Base-by-base conservation (phyloP, 2,113 vertebrate genomes). In the Pelmatolapia mariae region DNA sequence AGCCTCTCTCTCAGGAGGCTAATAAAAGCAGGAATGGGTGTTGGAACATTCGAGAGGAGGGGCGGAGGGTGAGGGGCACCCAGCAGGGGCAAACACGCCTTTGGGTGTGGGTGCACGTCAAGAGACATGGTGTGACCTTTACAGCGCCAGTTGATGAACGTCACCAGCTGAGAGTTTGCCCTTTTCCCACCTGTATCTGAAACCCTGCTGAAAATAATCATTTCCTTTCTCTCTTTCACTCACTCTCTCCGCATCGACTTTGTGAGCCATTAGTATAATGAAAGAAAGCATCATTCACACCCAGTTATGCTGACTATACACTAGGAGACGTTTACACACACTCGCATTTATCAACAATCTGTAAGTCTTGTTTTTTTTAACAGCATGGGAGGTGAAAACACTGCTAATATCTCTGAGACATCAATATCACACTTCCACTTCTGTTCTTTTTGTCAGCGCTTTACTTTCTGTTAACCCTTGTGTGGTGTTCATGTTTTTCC, bases 131-230 rank as follows among this genome's bases (percentile, higher is more conserved):
- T 31, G 87, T 91, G 94, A 95, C 95, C 94, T 95, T 95, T 95
- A 6, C 90, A 87, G 45, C 36, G 5, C 24, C 68, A 31, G 83
- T n/a, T 93, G 94, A 95, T 93, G 86, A 94, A 93, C 92, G 90
- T 91, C 93, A 91, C 91, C 89, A 86, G 91, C 89, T 93, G 93
- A 95, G 95, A 81, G 91, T 93, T 94, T 94, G 94, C 86, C 94
- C 94, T 95, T 95, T 95, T 89, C 90, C 93, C 91, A 94, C 93
- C 93, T 93, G 91, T 86, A 80, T 92, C 50, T 80, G 86, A 92
- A 86, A 87, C 82, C 91, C 81, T 47, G 90, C 87, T 84, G 90
- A 85, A 92, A 92, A 92, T 83, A 90, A 90, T 91, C 73, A 90
- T 86, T 80, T 47, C 79, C 82, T 83, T 15, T 53, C 33, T 45